phyloP scores from a whole-genome alignment of 2,113 vertebrate species.

The Carassius auratus region DNA sequence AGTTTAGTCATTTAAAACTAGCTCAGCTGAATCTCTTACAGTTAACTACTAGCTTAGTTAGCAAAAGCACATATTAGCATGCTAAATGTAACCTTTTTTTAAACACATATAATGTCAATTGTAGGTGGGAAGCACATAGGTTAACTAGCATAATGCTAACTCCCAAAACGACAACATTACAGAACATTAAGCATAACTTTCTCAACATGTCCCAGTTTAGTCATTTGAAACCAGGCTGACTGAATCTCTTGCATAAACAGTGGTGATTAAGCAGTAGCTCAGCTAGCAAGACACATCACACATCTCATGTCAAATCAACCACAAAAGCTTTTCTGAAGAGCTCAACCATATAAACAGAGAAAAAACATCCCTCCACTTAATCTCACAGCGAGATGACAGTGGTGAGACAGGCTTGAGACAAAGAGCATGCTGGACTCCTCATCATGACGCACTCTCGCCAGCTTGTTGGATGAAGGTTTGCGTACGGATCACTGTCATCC shows the following conservation, averaged over 20 bases:
- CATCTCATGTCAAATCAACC: background rate
- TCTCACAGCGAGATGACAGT: constrained; percentile 23
- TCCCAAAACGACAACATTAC: background rate
- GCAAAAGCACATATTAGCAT: background rate
- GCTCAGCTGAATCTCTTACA: too few species aligned
- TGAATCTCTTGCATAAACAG: background rate
- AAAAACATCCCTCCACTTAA: background rate
- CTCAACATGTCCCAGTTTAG: background rate
- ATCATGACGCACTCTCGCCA: constrained; percentile 24
- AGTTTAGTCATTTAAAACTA: too few species aligned
- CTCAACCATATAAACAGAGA: background rate
- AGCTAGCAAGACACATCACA: background rate
- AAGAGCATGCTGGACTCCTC: background rate
- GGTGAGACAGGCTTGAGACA: background rate
- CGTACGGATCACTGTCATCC: constrained; percentile 44
- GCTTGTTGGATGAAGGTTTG: constrained; percentile 26
- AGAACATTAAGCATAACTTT: background rate
- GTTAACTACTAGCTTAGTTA: too few species aligned
- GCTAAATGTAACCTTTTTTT: background rate
- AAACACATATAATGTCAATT: background rate
- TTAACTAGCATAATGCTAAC: background rate
- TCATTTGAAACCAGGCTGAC: background rate
- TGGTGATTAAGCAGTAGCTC: background rate
- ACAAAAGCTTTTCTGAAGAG: background rate
- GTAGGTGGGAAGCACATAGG: background rate